Evolutionary conservation across 2,797 vertebrate genomes (phyloP).

Genomic region (Australoheros facetus): DNA sequence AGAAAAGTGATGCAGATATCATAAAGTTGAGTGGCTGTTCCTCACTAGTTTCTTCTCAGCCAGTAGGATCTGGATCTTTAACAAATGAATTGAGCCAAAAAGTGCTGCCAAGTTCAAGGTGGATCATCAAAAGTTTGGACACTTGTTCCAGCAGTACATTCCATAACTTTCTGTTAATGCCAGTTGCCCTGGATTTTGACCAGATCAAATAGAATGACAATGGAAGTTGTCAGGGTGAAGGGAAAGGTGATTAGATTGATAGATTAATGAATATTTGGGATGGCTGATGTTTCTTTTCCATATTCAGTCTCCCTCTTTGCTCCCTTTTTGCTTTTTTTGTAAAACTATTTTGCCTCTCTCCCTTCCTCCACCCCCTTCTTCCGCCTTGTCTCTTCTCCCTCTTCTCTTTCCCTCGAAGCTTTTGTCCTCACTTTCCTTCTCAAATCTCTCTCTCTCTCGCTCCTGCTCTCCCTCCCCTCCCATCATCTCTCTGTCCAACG

Average conservation of each 20-base stretch:
- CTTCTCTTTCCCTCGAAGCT: not conserved
- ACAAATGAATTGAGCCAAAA: not conserved
- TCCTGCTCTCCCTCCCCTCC: not conserved
- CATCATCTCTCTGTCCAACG: constrained; percentile 43
- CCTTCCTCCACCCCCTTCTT: not conserved
- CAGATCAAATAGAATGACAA: not conserved
- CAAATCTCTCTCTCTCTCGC: not conserved
- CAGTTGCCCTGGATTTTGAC: not conserved
- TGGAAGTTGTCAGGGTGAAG: not conserved
- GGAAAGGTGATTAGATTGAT: not conserved
- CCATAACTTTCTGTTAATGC: not conserved
- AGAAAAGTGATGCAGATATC: not conserved
- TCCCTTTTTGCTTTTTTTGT: not conserved
- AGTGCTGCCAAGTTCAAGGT: not conserved
- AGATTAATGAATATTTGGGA: not conserved
- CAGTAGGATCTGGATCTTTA: not conserved
- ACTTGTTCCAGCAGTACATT: not conserved
- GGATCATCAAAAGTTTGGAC: not conserved
- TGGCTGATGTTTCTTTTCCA: not conserved
- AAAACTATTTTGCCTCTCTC: not conserved
- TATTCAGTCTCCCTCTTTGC: too few relatives aligned
- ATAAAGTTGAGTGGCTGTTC: not conserved
- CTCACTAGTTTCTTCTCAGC: not conserved
- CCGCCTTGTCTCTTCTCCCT: not conserved
- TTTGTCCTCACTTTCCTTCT: constrained; percentile 3